A percentile compares a stretch with the other conserved stretches of the same genome.
Conservation (phyloP, 1,140 invertebrate species). For the Euglossa dilemma region DNA sequence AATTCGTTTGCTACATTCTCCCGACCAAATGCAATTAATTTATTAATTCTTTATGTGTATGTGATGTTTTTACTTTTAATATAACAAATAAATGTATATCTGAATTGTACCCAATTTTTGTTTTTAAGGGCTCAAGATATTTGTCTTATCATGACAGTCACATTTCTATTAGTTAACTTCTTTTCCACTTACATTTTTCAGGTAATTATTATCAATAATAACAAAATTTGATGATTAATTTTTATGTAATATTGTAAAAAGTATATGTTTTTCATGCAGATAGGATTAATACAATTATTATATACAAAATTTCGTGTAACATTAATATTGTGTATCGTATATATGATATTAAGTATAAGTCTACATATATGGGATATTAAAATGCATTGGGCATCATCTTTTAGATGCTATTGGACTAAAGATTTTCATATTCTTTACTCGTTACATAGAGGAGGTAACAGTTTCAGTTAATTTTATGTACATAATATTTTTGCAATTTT, state of each 20-base stretch:
- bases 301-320: constrained; percentile 85
- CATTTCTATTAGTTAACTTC: constrained; percentile 85
- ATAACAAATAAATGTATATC: constrained; percentile 7
- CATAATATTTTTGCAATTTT: background rate
- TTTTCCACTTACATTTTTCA: constrained; percentile 90
- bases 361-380: constrained; percentile 85
- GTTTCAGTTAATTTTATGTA: constrained; percentile 51
- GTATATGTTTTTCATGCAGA: constrained; percentile 77
- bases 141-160: constrained; percentile 86
- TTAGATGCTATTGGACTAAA: constrained; percentile 82
- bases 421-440: constrained; percentile 84
- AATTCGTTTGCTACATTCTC: constrained; percentile 79
- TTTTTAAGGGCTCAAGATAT: constrained; percentile 87
- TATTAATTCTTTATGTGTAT: constrained; percentile 79
- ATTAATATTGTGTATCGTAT: constrained; percentile 83
- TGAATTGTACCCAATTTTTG: constrained; percentile 57
- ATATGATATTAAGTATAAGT: constrained; percentile 83
- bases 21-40: constrained; percentile 71
- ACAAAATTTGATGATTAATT: constrained; percentile 8
- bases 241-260: constrained; percentile 38
- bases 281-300: constrained; percentile 87
- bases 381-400: constrained; percentile 82
- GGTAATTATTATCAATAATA: constrained; percentile 79
- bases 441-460: constrained; percentile 84
- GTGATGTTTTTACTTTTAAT: constrained; percentile 50